A percentile compares a stretch with the other conserved stretches of the same genome.
These are phyloP conservation scores for Drosophila novamexicana DNA, from an alignment of 1,140 invertebrate species.

Conservation along the genomic window DNA sequence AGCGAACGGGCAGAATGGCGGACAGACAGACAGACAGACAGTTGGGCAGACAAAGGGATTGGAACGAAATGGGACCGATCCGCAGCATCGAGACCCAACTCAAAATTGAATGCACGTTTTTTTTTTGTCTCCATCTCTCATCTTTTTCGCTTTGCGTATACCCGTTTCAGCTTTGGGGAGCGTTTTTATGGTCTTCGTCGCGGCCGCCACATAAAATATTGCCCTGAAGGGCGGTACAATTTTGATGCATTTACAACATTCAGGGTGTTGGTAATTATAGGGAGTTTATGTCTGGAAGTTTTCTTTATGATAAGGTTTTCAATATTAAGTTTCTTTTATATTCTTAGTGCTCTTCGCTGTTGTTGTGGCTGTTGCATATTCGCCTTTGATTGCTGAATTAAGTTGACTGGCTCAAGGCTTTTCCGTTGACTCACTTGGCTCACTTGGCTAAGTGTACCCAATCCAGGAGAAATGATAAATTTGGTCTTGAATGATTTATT, in stretches of 20 bases:
- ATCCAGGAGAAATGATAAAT: slow-evolving; percentile 2
- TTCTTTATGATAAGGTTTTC: slow-evolving; percentile 72
- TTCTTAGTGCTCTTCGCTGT: slow-evolving; percentile 30
- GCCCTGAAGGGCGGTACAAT: slow-evolving; percentile 77
- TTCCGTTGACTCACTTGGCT: not conserved
- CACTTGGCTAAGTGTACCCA: not conserved
- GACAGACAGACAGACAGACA: not conserved
- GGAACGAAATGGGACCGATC: slow-evolving; percentile 22
- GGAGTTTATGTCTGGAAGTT: slow-evolving; percentile 84
- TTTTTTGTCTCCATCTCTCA: slow-evolving; percentile 7
- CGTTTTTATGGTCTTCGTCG: slow-evolving; percentile 36
- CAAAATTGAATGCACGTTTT: slow-evolving; percentile 62
- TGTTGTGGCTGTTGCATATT: slow-evolving; percentile 26
- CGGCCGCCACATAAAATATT: slow-evolving; percentile 60
- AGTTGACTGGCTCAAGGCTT: slow-evolving; percentile 18
- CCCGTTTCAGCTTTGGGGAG: slow-evolving; percentile 9
- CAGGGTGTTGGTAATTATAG: slow-evolving; percentile 84
- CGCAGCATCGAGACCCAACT: slow-evolving; percentile 33
- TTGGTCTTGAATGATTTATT: not conserved
- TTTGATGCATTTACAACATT: slow-evolving; percentile 83
- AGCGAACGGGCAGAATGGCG: slow-evolving; percentile 1
- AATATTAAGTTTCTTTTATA: slow-evolving; percentile 49
- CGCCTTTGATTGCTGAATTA: slow-evolving; percentile 61
- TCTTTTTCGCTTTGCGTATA: slow-evolving; percentile 21
- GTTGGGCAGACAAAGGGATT: slow-evolving; percentile 9